These are phyloP conservation scores for Resseliella maxima DNA, from an alignment of 2,888 invertebrate species.

Conservation along the genomic window DNA sequence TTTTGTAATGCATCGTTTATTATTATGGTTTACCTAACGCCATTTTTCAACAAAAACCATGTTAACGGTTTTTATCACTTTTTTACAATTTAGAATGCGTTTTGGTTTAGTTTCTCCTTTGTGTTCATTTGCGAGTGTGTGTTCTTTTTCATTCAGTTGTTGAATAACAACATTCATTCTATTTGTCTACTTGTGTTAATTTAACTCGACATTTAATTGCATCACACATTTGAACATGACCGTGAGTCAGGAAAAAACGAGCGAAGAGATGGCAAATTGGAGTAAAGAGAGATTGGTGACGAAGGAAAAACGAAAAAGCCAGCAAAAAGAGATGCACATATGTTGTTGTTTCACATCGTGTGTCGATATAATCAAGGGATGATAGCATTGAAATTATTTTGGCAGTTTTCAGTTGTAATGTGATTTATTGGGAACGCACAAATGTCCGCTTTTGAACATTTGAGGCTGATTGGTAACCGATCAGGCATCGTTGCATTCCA, in stretches of 20 bases:
- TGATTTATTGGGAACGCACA: neutral
- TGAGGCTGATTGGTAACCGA: neutral
- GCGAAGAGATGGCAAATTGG: neutral
- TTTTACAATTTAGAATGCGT: slow-evolving; percentile 35
- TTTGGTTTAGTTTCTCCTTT: slow-evolving; percentile 9
- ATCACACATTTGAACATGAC: neutral
- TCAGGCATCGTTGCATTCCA: neutral
- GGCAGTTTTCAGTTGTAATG: slow-evolving; percentile 23
- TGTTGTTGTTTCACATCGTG: neutral
- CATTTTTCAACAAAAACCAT: neutral
- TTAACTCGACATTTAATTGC: slow-evolving; percentile 50
- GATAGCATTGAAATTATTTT: neutral
- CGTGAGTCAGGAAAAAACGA: neutral
- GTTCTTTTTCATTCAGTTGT: no score
- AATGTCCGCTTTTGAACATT: neutral
- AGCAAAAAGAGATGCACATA: no score
- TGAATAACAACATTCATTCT: neutral
- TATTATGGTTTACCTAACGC: slow-evolving; percentile 35
- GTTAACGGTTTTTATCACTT: slow-evolving; percentile 36
- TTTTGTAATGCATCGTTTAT: slow-evolving; percentile 25
- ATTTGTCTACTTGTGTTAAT: slow-evolving; percentile 42
- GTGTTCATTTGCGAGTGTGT: neutral
- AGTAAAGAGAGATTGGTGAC: neutral
- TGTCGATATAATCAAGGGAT: neutral
- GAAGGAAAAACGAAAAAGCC: neutral